These are phyloP conservation scores for Grammomys dolichurus DNA, from an alignment of 2,113 vertebrate species.

Conservation along the genomic window DNA sequence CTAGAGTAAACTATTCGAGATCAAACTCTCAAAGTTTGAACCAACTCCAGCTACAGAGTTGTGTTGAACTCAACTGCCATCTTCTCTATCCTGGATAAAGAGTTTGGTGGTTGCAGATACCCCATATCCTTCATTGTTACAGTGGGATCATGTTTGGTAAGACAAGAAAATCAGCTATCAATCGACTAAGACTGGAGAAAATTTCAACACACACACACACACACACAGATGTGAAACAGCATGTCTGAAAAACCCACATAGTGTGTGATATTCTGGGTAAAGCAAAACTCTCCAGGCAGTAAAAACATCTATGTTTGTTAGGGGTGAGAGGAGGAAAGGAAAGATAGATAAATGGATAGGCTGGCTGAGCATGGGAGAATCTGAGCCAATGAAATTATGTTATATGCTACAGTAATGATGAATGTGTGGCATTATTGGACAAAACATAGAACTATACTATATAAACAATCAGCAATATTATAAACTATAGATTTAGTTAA, in stretches of 20 bases:
- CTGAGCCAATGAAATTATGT: background rate
- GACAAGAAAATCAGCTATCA: slow-evolving; percentile 35
- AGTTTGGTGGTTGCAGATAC: background rate
- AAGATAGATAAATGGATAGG: background rate
- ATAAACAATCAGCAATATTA: background rate
- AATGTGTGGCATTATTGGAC: background rate
- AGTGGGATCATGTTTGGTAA: background rate
- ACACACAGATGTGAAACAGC: background rate
- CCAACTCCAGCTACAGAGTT: background rate
- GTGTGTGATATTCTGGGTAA: background rate
- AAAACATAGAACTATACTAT: background rate
- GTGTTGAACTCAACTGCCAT: background rate
- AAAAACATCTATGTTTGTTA: slow-evolving; percentile 18
- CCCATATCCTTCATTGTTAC: background rate
- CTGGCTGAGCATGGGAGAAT: background rate
- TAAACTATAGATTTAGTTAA: background rate
- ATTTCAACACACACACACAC: background rate
- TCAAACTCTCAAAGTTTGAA: background rate
- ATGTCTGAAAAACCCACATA: background rate
- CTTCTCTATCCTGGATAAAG: background rate
- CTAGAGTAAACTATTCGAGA: background rate
- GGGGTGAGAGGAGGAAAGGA: background rate
- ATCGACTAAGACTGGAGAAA: background rate
- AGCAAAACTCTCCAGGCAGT: background rate
- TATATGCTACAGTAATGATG: background rate